Evolutionary conservation across 2,797 vertebrate genomes (phyloP), one percentile per base, ranked within the genome.

Genomic region (Peromyscus attwateri): DNA sequence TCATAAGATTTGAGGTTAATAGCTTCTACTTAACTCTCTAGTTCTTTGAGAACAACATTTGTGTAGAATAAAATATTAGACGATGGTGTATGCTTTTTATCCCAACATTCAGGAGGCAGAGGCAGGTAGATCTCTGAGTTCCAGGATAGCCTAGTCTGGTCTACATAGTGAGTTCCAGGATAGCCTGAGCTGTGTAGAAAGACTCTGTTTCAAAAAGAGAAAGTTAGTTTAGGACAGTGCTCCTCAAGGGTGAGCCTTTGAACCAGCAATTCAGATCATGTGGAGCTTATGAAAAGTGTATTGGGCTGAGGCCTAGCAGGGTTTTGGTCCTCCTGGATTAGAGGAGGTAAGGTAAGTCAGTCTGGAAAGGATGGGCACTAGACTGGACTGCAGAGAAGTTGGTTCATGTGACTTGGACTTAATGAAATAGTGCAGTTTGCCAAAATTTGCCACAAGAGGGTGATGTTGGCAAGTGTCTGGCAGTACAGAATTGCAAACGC

Each of bases 371-470:
- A 27, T 70, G 73, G 23, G 85, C 40, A 21, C 52, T 34, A 55
- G 64, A 31, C 46, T 71, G 34, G 1, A 64, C 6, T 77, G 19
- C 49, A 66, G 37, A 80, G 16, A 57, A 84, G 73, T 31, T 77
- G 52, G 57, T 88, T 87, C 71, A 12, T 55, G 6, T n/a, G 34
- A 52, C 13, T 37, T 25, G 19, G n/a, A 3, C 77, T 89, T 85
- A 68, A 64, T 17, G 6, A 84, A 82, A 27, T 29, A 31, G 73
- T 21, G 25, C 37, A 88, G 2, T 52, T 9, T 49, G 27, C 31
- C 12, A 31, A 25, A 1, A 21, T 8, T 95, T 49, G 14, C 98
- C 98, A 98, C 97, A 87, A 98, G 98, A 55, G 98, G 98, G 98
- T 96, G 87, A 95, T 98, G 93, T 95, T 6, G 88, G 83, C 1